A percentile compares a stretch with the other conserved stretches of the same genome.
Evolutionary conservation across 92 coral and sea anemone species (phyloP).

Genomic region (Zoanthus gigantus): DNA sequence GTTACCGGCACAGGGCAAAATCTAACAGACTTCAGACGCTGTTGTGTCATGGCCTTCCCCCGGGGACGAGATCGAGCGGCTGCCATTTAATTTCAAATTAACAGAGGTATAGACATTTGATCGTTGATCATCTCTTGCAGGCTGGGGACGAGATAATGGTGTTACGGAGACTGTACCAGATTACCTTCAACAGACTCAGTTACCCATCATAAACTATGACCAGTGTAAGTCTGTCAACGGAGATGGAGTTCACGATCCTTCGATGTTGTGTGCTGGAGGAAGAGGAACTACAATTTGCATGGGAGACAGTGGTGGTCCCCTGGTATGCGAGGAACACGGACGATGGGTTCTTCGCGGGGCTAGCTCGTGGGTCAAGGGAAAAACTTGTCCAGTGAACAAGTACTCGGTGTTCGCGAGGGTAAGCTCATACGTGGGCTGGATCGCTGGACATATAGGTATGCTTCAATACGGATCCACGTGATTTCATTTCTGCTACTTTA

Average conservation of each 20-base stretch:
- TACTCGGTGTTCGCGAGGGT: constrained; percentile 32
- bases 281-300: constrained; percentile 18
- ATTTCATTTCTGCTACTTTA: no score
- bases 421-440: constrained; percentile 40
- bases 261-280: constrained; percentile 40
- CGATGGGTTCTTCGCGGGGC: constrained; percentile 27
- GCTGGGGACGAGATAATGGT: constrained; percentile 33
- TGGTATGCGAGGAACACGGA: constrained; percentile 29
- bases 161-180: constrained; percentile 28
- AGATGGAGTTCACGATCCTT: constrained; percentile 26
- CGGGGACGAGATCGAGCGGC: no score
- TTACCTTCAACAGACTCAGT: constrained; percentile 37
- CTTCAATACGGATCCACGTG: background rate
- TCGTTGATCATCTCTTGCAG: background rate
- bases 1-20: no score
- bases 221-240: constrained; percentile 27
- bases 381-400: constrained; percentile 36
- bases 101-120: no score
- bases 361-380: constrained; percentile 32
- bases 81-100: no score
- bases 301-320: constrained; percentile 40
- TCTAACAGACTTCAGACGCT: no score
- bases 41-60: no score
- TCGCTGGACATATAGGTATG: constrained; percentile 9
- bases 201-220: background rate